These are phyloP conservation scores for Thelaira solivaga DNA, from an alignment of 2,888 invertebrate species.

Conservation along the genomic window DNA sequence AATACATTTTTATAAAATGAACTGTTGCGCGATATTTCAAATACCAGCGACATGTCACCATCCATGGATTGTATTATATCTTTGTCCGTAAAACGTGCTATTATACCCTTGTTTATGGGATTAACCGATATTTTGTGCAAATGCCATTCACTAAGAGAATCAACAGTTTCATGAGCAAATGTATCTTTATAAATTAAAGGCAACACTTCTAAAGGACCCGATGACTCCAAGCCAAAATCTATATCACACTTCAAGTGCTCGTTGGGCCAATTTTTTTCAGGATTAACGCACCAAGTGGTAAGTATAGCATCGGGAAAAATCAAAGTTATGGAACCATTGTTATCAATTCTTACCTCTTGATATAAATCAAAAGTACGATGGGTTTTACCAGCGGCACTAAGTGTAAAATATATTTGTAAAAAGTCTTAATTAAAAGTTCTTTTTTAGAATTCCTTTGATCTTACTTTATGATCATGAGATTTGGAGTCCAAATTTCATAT, in stretches of 20 bases:
- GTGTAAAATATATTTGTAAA: background rate
- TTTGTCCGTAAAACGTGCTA: conserved; percentile 65
- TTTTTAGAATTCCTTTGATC: conserved; percentile 4
- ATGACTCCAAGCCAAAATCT: conserved; percentile 67
- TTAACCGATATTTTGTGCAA: conserved; percentile 68
- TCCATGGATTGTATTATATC: conserved; percentile 65
- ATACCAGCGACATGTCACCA: conserved; percentile 69
- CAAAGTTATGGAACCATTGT: conserved; percentile 69
- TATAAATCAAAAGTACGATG: conserved; percentile 64
- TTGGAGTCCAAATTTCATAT: conserved; percentile 71
- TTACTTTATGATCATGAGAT: conserved; percentile 70
- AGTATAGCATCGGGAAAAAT: conserved; percentile 68
- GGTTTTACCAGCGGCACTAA: conserved; percentile 68
- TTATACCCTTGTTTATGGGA: conserved; percentile 63
- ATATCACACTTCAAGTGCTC: conserved; percentile 72
- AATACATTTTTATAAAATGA: conserved; percentile 72
- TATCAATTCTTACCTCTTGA: conserved; percentile 66
- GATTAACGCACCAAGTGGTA: conserved; percentile 72
- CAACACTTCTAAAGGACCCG: conserved; percentile 27
- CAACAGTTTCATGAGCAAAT: conserved; percentile 67
- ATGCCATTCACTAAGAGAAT: conserved; percentile 71
- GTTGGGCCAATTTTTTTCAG: conserved; percentile 72
- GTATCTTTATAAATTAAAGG: conserved; percentile 50
- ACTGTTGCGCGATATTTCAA: conserved; percentile 70
- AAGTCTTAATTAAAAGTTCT: background rate